Conservation (phyloP, 2,113 vertebrate species). For the Phaetusa simplex region DNA sequence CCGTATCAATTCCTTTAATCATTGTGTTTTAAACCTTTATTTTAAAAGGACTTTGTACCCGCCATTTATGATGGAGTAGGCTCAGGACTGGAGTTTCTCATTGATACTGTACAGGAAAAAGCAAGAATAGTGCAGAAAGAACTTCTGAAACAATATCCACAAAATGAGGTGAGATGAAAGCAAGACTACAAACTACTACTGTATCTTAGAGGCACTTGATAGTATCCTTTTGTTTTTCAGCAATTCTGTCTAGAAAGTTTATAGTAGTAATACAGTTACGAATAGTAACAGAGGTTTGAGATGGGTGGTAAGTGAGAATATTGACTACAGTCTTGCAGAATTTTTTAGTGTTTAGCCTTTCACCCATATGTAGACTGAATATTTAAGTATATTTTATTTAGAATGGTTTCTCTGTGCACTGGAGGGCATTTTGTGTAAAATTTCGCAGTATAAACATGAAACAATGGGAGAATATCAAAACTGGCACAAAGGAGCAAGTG, state of each 20-base stretch:
- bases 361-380: background rate
- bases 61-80: slow-evolving; percentile 75
- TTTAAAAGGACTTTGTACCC: slow-evolving; percentile 67
- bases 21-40: background rate
- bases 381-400: background rate
- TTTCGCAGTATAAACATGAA: background rate
- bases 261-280: background rate
- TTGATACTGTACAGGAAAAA: slow-evolving; percentile 73
- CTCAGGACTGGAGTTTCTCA: slow-evolving; percentile 78
- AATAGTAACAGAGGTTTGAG: background rate
- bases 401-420: background rate
- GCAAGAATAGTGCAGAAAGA: slow-evolving; percentile 72
- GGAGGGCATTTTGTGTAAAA: background rate
- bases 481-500: background rate
- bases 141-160: slow-evolving; percentile 68
- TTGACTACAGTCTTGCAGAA: background rate
- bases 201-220: background rate
- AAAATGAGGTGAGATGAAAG: slow-evolving; percentile 74
- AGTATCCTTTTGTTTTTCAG: background rate
- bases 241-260: background rate
- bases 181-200: background rate
- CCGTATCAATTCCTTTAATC: background rate
- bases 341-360: background rate
- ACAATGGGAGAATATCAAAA: background rate
- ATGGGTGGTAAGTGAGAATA: background rate